These are phyloP conservation scores for Setophaga petechia DNA, from an alignment of 2,113 vertebrate species.

Conservation along the genomic window DNA sequence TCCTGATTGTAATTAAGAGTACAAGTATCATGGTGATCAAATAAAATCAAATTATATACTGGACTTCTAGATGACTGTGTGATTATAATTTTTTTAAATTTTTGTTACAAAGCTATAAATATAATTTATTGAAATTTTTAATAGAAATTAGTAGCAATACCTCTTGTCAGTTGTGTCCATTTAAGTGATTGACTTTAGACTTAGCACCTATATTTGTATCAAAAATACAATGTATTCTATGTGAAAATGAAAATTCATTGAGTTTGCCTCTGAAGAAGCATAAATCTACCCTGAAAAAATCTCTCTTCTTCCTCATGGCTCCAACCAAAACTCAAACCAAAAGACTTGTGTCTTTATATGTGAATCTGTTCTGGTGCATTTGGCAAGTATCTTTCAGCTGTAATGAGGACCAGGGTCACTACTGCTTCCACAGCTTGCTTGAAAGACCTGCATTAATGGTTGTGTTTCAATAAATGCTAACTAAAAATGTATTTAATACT, in stretches of 20 bases:
- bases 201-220: not conserved
- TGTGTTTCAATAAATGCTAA: not conserved
- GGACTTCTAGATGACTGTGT: not conserved
- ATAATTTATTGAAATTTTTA: not conserved
- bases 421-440: not conserved
- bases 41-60: conserved; percentile 23
- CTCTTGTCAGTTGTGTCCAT: not conserved
- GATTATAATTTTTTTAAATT: not conserved
- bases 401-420: not conserved
- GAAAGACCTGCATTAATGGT: not conserved
- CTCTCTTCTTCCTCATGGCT: rapidly evolving
- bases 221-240: not conserved
- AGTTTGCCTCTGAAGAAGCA: not conserved
- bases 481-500: not conserved
- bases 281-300: not conserved
- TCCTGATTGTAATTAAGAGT: not conserved
- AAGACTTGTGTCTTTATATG: not conserved
- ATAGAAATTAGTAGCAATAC: not conserved
- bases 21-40: conserved; percentile 23
- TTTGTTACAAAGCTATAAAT: conserved; percentile 4
- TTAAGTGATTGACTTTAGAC: not conserved
- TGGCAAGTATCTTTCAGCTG: not conserved
- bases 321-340: not conserved
- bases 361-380: not conserved
- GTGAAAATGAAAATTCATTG: not conserved